These are phyloP conservation scores for Eudasyphora cyanicolor DNA, from an alignment of 2,888 invertebrate species.

Conservation along the genomic window DNA sequence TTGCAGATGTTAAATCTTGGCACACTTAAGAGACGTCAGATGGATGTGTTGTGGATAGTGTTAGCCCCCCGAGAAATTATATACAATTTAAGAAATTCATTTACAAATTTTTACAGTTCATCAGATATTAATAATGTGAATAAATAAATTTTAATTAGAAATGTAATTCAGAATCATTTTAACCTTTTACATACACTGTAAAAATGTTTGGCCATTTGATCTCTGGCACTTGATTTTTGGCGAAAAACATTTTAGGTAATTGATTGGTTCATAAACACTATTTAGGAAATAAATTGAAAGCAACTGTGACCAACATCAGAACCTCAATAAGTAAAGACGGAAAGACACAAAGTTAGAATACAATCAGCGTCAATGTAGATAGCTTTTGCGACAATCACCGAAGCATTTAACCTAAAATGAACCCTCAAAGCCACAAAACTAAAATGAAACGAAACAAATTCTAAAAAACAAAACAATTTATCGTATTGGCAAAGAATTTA, in stretches of 20 bases:
- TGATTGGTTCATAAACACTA: conserved; percentile 37
- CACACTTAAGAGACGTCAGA: too few species aligned
- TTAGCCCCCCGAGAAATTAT: neutral
- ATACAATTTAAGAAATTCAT: neutral
- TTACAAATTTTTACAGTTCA: neutral
- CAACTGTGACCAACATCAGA: neutral
- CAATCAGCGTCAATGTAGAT: neutral
- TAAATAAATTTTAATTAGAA: neutral
- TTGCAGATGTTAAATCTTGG: neutral
- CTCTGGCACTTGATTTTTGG: neutral
- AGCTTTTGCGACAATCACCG: neutral
- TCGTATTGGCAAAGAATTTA: conserved; percentile 14
- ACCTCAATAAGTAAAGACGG: too few species aligned
- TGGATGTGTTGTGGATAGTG: too few species aligned
- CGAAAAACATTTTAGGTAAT: conserved; percentile 14
- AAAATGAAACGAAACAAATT: conserved; percentile 14
- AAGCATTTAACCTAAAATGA: conserved; percentile 52
- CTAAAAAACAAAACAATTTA: conserved; percentile 49
- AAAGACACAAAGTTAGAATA: neutral
- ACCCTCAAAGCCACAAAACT: conserved; percentile 25
- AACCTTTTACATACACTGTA: too few species aligned
- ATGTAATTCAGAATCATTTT: neutral
- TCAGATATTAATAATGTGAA: neutral
- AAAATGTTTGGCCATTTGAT: neutral
- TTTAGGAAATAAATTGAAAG: conserved; percentile 44